These are phyloP conservation scores for Daboia siamensis DNA, from an alignment of 2,113 vertebrate species.

Conservation along the genomic window DNA sequence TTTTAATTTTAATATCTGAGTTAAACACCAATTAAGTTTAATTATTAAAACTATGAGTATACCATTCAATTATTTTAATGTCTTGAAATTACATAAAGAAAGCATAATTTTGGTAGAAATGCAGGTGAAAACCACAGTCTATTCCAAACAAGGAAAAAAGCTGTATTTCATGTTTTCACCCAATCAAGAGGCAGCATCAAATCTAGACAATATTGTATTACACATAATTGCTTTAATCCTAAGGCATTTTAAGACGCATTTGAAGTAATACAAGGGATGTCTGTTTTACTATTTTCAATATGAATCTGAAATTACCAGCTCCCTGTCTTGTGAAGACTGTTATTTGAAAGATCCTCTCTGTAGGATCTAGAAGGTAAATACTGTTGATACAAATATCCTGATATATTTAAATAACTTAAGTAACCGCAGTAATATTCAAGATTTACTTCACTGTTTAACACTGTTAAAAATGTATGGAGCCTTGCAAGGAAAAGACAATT, in stretches of 20 bases:
- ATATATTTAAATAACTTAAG: background rate
- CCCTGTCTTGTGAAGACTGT: constrained; percentile 11
- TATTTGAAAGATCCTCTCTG: constrained; percentile 31
- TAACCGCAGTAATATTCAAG: constrained; percentile 14
- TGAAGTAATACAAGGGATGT: constrained; percentile 62
- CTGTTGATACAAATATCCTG: constrained; percentile 24
- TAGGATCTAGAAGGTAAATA: constrained; percentile 29
- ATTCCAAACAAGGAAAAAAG: constrained; percentile 54
- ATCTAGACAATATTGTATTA: constrained; percentile 63
- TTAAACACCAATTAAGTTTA: constrained; percentile 62
- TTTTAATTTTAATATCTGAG: constrained; percentile 63
- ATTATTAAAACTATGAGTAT: constrained; percentile 65
- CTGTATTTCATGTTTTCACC: constrained; percentile 65
- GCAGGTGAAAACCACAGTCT: constrained; percentile 46
- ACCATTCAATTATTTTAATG: constrained; percentile 70
- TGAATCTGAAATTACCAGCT: constrained; percentile 37
- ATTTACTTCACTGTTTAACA: background rate
- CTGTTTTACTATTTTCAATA: constrained; percentile 58
- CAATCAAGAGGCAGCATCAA: constrained; percentile 57
- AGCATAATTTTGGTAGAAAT: constrained; percentile 60
- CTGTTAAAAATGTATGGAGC: constrained; percentile 5
- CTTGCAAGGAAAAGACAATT: constrained; percentile 32
- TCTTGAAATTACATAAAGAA: constrained; percentile 62
- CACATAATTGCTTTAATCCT: constrained; percentile 69
- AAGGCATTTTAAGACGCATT: constrained; percentile 64